Evolutionary conservation across 2,113 vertebrate species (phyloP), one percentile per base, ranked within the genome.

Genomic region (Thinocorus orbignyianus): DNA sequence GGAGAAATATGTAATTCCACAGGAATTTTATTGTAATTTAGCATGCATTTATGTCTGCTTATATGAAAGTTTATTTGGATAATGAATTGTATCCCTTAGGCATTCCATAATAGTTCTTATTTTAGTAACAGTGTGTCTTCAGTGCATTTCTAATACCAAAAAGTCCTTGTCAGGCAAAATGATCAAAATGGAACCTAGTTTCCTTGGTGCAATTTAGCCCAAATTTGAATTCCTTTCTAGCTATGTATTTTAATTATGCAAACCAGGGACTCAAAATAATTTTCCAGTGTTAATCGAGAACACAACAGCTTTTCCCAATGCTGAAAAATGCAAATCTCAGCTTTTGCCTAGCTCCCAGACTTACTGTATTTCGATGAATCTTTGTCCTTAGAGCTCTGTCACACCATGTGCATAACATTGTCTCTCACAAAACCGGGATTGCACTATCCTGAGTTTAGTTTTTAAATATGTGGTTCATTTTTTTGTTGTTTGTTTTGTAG

Each of bases 1-100:
- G 62, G 86, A 80, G 44, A 88, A 81, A 91, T 68, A 66, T 54
- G 57, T 82, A 86, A 97, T 95, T 97, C 35, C 69, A 89, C 6
- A 60, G 87, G 93, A 96, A 97, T 96, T 91, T 95, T 95, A 95
- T 96, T 96, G 90, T 87, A 95, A 97, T 93, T 96, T 95, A 97
- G 71, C 79, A 85, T 90, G 80, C 54, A 73, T 95, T 97, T 94
- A 62, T 90, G 51, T 87, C 74, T 93, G 84, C 52, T 86, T 93
- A 87, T 76, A 96, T 94, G 54, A 95, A 95, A 94, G 41, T 66
- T 81, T 93, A 92, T 95, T 92, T 94, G 66, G 81, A 92, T 97
- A 97, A 97, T 90, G 68, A 97, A 94, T 97, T 94, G 82, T 46
- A 86, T 96, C 95, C 88, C 95, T 79, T 24, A 82, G 85, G 81